phyloP scores from a whole-genome alignment of 2,113 vertebrate species.

The Takifugu flavidus region DNA sequence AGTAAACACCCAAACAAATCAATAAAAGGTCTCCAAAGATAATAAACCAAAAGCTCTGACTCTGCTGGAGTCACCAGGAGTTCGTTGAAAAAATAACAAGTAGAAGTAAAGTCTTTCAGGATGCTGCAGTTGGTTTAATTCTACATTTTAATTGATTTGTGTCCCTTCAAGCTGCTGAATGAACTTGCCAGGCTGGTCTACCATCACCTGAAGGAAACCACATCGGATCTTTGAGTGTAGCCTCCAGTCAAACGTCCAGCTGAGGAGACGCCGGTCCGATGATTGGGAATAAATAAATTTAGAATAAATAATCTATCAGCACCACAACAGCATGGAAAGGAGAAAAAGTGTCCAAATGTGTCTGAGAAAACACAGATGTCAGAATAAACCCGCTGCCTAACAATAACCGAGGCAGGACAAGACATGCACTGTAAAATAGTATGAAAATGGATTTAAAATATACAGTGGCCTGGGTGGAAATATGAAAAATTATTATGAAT shows the following conservation, averaged over 20 bases:
- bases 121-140: too few relatives aligned
- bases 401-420: conserved; percentile 12
- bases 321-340: conserved; percentile 9
- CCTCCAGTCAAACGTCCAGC: neutral
- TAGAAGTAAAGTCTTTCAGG: too few relatives aligned
- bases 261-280: neutral
- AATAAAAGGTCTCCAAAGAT: neutral
- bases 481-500: too few relatives aligned
- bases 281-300: neutral
- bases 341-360: conserved; percentile 1
- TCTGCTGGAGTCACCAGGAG: too few relatives aligned
- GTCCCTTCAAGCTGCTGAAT: neutral
- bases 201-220: neutral
- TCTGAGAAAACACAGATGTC: conserved; percentile 22
- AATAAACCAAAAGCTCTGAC: too few relatives aligned
- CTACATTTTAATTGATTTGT: too few relatives aligned
- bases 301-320: conserved; percentile 19
- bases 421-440: neutral
- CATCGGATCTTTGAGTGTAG: too few relatives aligned
- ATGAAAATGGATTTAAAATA: too few relatives aligned
- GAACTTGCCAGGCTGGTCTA: neutral
- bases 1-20: neutral
- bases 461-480: too few relatives aligned
- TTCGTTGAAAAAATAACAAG: too few relatives aligned
- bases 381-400: conserved; percentile 10